Evolutionary conservation across 2,888 invertebrate genomes (phyloP), one percentile per base, ranked within the genome.

Genomic region (Caenorhabditis drosophilae): DNA sequence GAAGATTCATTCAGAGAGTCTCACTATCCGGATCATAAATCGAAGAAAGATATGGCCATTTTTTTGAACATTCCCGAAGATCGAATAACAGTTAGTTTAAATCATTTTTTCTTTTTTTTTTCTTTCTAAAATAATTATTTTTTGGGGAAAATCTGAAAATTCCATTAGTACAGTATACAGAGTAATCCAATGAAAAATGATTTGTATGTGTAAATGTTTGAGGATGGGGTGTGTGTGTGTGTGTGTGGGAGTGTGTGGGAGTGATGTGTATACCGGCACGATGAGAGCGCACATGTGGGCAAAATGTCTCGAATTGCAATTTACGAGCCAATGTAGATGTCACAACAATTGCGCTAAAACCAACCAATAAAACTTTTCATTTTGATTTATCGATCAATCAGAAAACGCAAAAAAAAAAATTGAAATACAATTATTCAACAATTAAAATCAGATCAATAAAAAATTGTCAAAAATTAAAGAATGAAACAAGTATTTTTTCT

Each of bases 11-110:
- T 80, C 48, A 68, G 70, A 54, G 68, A 61, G 7, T 72, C 76
- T 0, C 79, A 80, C 54, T 80, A 80, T 40, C 80, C 80, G 2
- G 79, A 79, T 61, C 74, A 74, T 36, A 67, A 69, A 38, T 63
- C 77, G n/a, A 78, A 79, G 38, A 47, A 53, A 25, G 67, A 58
- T 40, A 77, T 79, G 75, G 73, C 79, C 4, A 18, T 35, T 2
- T 50, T 49, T 15, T 44, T 78, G 22, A 70, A 70, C 22, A 67
- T 80, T 27, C 72, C 79, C 0, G 77, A 76, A 45, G 78, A 80
- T 46, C 56, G 79, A 35, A 75, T 80, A 16, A 80, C 80, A 20
- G 80, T 80, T 31, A 64, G 61, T n/a, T n/a, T n/a, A n/a, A n/a
- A n/a, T n/a, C n/a, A n/a, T n/a, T n/a, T n/a, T n/a, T n/a, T n/a